Evolutionary conservation across 2,888 invertebrate genomes (phyloP), one percentile per base, ranked within the genome.

Genomic region (Drosophila austrosaltans): DNA sequence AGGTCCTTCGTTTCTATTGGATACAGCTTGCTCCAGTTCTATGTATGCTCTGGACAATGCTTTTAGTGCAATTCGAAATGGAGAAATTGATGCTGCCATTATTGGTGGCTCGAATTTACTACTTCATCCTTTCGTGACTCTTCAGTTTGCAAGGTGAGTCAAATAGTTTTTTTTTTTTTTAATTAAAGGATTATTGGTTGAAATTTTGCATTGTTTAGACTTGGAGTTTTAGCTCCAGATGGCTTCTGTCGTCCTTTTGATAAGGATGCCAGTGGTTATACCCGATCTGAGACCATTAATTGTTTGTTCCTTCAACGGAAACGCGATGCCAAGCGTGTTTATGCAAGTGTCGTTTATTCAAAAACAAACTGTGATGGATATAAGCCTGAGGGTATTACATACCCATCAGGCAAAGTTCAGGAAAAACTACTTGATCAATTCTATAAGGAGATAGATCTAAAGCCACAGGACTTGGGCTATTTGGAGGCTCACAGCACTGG

Each of bases 21-120:
- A 99, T 92, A 97, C 98, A 0, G 98, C 98, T 0, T 99, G 98
- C 91, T 98, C 98, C n/a, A 98, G 98, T 65, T 97, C 98, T 7
- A 94, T 98, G 78, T 95, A 96, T 81, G 98, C 98, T 0, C 78
- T 98, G 66, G 97, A 98, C 84, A 95, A 96, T 76, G 97, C 96
- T 12, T 96, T 95, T 91, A 94, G 94, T 58, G 94, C 96, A 0
- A 95, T 98, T 56, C 93, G 96, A 40, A 94, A 94, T 77, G 98
- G 97, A 0, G 94, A 95, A 73, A 97, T 98, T 87, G 98, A 99
- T 72, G 94, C 96, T 0, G 98, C 98, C 0, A 95, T 99, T 63
- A 97, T 99, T 2, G 98, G 96, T 4, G 98, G 98, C 0, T 94
- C 96, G 20, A 97, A 97, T 91, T 92, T 99, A 30, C 96, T 96